A percentile compares a stretch with the other conserved stretches of the same genome.
These are phyloP conservation scores for Pyralis farinalis DNA, from an alignment of 2,888 invertebrate species.

Conservation along the genomic window DNA sequence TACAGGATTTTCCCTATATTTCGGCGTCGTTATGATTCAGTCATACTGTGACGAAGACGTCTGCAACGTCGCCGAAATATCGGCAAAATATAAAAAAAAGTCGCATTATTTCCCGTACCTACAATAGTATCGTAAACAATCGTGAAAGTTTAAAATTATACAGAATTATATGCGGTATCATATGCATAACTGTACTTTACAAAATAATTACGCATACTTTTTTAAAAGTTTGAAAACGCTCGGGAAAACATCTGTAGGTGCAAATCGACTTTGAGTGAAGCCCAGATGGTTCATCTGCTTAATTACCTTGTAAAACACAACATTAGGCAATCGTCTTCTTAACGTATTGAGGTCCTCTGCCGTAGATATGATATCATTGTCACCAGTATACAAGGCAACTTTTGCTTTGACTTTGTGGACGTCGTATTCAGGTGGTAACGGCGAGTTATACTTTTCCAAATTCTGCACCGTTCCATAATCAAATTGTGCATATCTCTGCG, in stretches of 20 bases:
- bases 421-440: neutral
- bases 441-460: neutral
- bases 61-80: too few species aligned
- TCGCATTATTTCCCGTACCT: too few species aligned
- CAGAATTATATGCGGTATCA: too few species aligned
- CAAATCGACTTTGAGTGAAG: neutral
- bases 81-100: too few species aligned
- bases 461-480: conserved; percentile 32
- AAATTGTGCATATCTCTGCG: conserved; percentile 32
- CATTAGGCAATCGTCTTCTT: neutral
- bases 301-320: neutral
- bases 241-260: neutral
- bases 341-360: neutral
- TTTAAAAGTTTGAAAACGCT: neutral
- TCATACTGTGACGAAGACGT: too few species aligned
- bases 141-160: too few species aligned
- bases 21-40: too few species aligned
- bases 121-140: too few species aligned
- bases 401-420: neutral
- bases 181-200: too few species aligned
- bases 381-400: neutral
- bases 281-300: neutral
- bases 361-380: neutral
- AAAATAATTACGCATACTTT: neutral
- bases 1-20: too few species aligned